Percentiles rank a stretch among this genome's conserved stretches.
These are phyloP conservation scores for Merops nubicus DNA, from an alignment of 2,113 vertebrate genomes.

Conservation along the genomic window DNA sequence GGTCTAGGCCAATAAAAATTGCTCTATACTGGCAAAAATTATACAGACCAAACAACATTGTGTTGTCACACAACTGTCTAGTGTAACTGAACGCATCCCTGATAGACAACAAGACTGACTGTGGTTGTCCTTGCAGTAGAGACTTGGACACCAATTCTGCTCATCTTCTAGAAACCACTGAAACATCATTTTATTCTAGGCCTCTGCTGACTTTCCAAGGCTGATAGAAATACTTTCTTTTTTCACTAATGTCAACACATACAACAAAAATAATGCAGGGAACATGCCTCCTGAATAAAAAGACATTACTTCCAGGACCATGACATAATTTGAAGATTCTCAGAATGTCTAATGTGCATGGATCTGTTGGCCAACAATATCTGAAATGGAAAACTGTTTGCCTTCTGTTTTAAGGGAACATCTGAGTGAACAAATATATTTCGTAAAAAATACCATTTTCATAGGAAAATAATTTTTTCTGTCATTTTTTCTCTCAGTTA, in stretches of 20 bases:
- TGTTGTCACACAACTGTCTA: not conserved
- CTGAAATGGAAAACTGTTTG: not conserved
- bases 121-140: not conserved
- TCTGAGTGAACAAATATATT: not conserved
- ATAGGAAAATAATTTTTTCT: not conserved
- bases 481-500: not conserved
- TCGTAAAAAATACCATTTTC: not conserved
- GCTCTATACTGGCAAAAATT: not conserved
- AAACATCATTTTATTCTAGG: not conserved
- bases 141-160: not conserved
- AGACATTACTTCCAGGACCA: not conserved
- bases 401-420: not conserved
- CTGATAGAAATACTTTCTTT: not conserved
- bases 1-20: not conserved
- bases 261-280: not conserved
- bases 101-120: not conserved
- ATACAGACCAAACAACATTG: not conserved
- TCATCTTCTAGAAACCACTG: not conserved
- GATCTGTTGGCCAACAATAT: not conserved
- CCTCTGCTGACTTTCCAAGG: not conserved
- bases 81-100: not conserved
- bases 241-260: not conserved
- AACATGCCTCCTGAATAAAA: not conserved
- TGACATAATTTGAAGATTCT: not conserved
- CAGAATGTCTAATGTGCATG: not conserved